These are phyloP conservation scores for Plagodis dolabraria DNA, from an alignment of 2,888 invertebrate genomes.

Conservation along the genomic window DNA sequence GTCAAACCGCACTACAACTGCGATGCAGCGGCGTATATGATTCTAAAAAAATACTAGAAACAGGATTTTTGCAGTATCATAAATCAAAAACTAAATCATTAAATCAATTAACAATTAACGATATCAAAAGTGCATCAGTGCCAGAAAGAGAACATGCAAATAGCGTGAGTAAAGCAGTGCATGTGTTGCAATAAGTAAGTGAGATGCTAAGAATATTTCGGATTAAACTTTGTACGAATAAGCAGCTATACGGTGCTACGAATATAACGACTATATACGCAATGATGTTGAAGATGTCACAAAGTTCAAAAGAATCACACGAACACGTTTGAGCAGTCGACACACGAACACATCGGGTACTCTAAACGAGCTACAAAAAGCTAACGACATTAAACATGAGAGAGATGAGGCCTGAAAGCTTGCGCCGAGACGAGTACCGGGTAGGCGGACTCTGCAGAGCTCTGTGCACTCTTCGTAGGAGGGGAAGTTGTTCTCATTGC, in stretches of 20 bases:
- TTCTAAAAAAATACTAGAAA: too few relatives aligned
- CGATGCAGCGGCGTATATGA: too few relatives aligned
- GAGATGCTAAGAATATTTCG: too few relatives aligned
- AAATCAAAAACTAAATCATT: too few relatives aligned
- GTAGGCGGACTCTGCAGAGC: constrained; percentile 48
- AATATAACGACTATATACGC: neutral
- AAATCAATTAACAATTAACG: neutral
- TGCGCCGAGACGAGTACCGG: constrained; percentile 44
- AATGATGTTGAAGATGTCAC: neutral
- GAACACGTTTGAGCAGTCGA: constrained; percentile 2
- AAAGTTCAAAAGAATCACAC: neutral
- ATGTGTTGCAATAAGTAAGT: constrained; percentile 10
- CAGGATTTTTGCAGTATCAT: too few relatives aligned
- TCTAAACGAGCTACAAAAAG: constrained; percentile 18
- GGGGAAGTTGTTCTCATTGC: constrained; percentile 94
- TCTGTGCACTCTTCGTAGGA: constrained; percentile 88
- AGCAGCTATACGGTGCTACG: neutral
- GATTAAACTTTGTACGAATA: too few relatives aligned
- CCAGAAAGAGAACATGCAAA: constrained; percentile 38
- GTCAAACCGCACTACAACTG: too few relatives aligned
- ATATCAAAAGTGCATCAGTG: constrained; percentile 24
- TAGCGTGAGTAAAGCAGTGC: constrained; percentile 39
- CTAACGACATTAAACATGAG: constrained; percentile 18
- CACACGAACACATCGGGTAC: constrained; percentile 1
- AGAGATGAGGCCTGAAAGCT: constrained; percentile 19